Evolutionary conservation across 2,113 vertebrate species (phyloP).

Genomic region (Stercorarius parasiticus): DNA sequence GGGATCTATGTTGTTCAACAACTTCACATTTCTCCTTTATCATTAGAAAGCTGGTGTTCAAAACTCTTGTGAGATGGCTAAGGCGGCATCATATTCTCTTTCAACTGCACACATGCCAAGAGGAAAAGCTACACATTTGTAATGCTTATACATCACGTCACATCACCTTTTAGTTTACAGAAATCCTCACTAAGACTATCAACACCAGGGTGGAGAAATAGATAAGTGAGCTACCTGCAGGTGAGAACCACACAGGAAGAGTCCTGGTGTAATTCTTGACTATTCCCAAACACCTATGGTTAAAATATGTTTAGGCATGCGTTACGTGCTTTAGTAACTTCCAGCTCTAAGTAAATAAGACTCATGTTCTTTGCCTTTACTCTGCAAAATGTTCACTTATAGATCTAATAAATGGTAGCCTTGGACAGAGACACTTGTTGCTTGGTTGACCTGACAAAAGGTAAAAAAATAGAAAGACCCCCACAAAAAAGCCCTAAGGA

Average conservation of each 20-base stretch:
- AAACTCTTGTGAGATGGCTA: not conserved
- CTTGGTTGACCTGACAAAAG: conserved; percentile 52
- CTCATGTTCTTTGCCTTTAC: not conserved
- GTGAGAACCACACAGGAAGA: not conserved
- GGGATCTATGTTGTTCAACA: not conserved
- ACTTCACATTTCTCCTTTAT: not conserved
- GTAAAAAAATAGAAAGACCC: not conserved
- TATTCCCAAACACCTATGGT: not conserved
- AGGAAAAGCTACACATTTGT: not conserved
- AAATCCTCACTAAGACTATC: not conserved
- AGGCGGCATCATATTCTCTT: not conserved
- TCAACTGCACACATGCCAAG: not conserved
- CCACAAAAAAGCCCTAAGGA: conserved; percentile 10
- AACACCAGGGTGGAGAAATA: not conserved
- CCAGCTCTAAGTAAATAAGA: not conserved
- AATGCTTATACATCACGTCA: not conserved
- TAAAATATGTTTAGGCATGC: not conserved
- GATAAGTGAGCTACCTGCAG: not conserved
- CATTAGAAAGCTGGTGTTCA: not conserved
- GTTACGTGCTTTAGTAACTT: conserved; percentile 16
- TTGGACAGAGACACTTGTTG: conserved; percentile 40
- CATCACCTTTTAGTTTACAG: not conserved
- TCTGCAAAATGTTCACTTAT: not conserved
- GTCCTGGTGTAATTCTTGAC: not conserved
- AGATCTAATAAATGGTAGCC: conserved; percentile 18